Conservation (phyloP, 2,113 vertebrate species). For the Oryctolagus cuniculus region mOryCun1.1 NC_091443.1:65278501-65279000, state of each 20-base stretch:
- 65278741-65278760: conserved; percentile 32
- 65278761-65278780: conserved; percentile 27
- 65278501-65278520: too few relatives aligned
- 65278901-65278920: background rate
- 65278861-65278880: background rate
- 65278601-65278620: too few relatives aligned
- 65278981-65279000: background rate
- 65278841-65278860: background rate
- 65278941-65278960: background rate
- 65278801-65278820: conserved; percentile 29
- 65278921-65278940: background rate
- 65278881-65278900: background rate
- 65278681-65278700: conserved; percentile 39
- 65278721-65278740: conserved; percentile 2
- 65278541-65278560: too few relatives aligned
- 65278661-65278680: conserved; percentile 50
- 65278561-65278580: too few relatives aligned
- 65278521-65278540: too few relatives aligned
- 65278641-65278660: background rate
- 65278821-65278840: conserved; percentile 22
- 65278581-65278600: too few relatives aligned
- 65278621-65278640: too few relatives aligned
- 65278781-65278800: background rate
- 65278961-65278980: background rate
- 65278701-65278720: background rate